Base-by-base conservation (phyloP, 1,140 invertebrate genomes). In the Lordiphosa mommai region DNA sequence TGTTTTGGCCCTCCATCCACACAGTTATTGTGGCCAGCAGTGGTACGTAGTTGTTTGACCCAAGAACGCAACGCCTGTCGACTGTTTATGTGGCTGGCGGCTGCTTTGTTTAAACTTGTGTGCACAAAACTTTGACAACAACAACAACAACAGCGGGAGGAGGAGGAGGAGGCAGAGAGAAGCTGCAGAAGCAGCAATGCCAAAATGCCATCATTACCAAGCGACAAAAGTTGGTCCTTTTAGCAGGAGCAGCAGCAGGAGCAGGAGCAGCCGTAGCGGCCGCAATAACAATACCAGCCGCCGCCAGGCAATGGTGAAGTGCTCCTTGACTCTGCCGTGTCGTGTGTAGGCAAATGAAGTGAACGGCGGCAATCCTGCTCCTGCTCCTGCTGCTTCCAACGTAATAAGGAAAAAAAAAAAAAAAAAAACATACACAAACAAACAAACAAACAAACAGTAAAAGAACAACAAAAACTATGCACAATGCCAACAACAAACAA, bases 51-150 rank as follows among this genome's bases (percentile, higher is more conserved):
- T 67, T 77, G 58, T 72, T 80, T 73, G 76, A 80, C 76, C 76
- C 68, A 70, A 56, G 71, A 76, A 71, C 72, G 71, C 53, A 64
- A 66, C 63, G 72, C 63, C 72, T 72, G 77, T 77, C 71, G 77
- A 82, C 77, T 82, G 77, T 82, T 84, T 84, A 84, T 84, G 77
- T 80, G 77, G 69, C 77, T 82, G 77, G 77, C 79, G 77, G 77
- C 77, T 72, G 77, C 77, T 84, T 82, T 82, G 77, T 82, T 82
- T 82, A 82, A 82, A 82, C 67, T 82, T 82, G 76, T 84, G 76
- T 76, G 76, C 58, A 41, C 41, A 79, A 82, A 84, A 84, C 77
- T 84, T 84, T 76, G 72, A 53, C 71, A 76, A 70, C 59, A 79
- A 70, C 73, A 80, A 60, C 66, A 72, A 32, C 58, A 68, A 51